These are phyloP conservation scores for Patiria pectinifera DNA, from an alignment of 53 echinoderm and acorn worm species.

Conservation along the genomic window DNA sequence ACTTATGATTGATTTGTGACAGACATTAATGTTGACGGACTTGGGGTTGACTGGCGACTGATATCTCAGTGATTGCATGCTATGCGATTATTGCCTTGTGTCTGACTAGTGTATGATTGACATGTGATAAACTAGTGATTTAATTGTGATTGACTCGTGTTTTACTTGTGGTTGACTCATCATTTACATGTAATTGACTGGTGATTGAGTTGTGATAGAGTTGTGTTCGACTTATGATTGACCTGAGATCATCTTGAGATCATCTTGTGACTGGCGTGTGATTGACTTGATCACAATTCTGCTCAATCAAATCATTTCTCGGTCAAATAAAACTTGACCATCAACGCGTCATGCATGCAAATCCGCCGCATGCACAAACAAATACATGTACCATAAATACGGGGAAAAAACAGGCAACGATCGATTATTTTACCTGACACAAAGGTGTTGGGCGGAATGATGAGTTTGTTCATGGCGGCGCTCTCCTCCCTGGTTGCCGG, in stretches of 20 bases:
- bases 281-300: no score
- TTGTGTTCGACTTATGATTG: no score
- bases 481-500: slow-evolving; percentile 75
- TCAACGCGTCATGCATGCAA: no score
- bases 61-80: no score
- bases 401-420: background rate
- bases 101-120: background rate
- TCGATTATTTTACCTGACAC: slow-evolving; percentile 61
- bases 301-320: no score
- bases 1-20: background rate
- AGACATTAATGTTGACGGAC: background rate
- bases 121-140: no score
- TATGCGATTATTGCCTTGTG: no score
- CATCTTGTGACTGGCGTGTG: no score
- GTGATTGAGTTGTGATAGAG: background rate
- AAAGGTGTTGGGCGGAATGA: slow-evolving; percentile 74
- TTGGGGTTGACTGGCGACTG: no score
- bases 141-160: no score
- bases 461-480: slow-evolving; percentile 69
- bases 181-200: background rate
- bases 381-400: background rate
- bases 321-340: no score
- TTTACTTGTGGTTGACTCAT: background rate
- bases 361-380: background rate
- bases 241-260: no score